Conservation (phyloP, 2,888 invertebrate species). For the Rugalucina vietnamica region DNA sequence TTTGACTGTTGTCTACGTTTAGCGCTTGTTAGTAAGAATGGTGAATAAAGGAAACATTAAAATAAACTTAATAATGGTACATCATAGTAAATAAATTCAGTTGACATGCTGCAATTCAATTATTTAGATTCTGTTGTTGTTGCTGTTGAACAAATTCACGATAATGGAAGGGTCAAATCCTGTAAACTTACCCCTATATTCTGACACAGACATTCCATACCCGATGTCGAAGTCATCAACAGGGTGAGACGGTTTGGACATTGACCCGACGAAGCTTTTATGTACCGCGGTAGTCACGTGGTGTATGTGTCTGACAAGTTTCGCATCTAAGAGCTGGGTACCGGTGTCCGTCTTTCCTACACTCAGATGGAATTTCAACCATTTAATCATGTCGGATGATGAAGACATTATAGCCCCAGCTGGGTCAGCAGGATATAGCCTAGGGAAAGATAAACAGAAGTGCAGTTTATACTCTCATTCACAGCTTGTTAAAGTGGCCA, state of each 20-base stretch:
- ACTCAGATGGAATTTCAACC: conserved; percentile 55
- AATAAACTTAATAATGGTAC: too few relatives aligned
- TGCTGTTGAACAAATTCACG: too few relatives aligned
- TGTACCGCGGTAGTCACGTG: neutral
- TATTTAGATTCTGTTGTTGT: too few relatives aligned
- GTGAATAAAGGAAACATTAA: too few relatives aligned
- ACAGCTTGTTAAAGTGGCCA: too few relatives aligned
- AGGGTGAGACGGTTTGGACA: conserved; percentile 22
- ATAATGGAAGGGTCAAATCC: too few relatives aligned
- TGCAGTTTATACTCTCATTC: too few relatives aligned
- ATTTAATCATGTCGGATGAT: conserved; percentile 50
- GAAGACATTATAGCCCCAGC: conserved; percentile 45
- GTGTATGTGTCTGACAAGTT: conserved; percentile 36
- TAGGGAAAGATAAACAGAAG: neutral
- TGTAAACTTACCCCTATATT: conserved; percentile 48
- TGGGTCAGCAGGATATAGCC: conserved; percentile 38
- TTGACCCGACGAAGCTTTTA: neutral
- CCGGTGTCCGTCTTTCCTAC: conserved; percentile 36
- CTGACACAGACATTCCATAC: conserved; percentile 42
- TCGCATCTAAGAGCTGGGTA: conserved; percentile 17
- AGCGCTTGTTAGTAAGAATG: too few relatives aligned
- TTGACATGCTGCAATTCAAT: too few relatives aligned
- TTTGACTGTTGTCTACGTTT: too few relatives aligned
- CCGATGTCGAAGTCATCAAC: conserved; percentile 31
- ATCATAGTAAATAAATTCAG: too few relatives aligned